Evolutionary conservation across 2,888 invertebrate genomes (phyloP).

Genomic region (Liposcelis brunnea): DNA sequence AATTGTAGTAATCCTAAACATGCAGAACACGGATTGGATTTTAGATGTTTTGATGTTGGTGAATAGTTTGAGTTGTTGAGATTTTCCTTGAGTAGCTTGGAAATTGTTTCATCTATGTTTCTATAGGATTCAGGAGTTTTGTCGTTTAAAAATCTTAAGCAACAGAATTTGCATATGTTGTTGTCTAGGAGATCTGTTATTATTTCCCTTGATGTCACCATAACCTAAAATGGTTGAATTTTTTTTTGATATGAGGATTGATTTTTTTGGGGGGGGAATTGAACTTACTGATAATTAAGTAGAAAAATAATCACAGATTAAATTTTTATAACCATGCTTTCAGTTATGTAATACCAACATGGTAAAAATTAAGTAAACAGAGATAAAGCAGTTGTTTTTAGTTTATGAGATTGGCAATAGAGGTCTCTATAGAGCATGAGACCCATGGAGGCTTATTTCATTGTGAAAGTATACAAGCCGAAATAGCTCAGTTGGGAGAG

Average conservation of each 20-base stretch:
- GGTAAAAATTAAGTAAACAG: too few species aligned
- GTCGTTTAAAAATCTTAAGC: slow-evolving; percentile 46
- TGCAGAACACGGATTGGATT: slow-evolving; percentile 39
- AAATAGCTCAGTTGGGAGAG: slow-evolving; percentile 48
- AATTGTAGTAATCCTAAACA: slow-evolving; percentile 58
- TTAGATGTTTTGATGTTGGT: slow-evolving; percentile 29
- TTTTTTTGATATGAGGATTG: too few species aligned
- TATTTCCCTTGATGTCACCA: slow-evolving; percentile 26
- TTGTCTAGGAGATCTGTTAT: slow-evolving; percentile 32
- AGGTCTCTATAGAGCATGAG: background rate
- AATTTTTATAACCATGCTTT: too few species aligned
- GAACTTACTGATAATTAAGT: too few species aligned
- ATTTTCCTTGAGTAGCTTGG: background rate
- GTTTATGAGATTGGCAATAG: too few species aligned
- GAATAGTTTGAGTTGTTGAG: too few species aligned
- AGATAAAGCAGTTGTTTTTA: too few species aligned
- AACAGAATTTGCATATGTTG: slow-evolving; percentile 50
- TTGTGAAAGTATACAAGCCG: slow-evolving; percentile 24
- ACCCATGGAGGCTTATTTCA: background rate
- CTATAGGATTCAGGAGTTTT: slow-evolving; percentile 36
- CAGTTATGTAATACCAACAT: too few species aligned
- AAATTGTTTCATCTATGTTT: background rate
- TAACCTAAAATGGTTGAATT: too few species aligned
- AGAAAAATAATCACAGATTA: too few species aligned
- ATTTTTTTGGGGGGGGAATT: too few species aligned